Base-by-base conservation (phyloP, 2,797 vertebrate genomes). In the Carapus acus region DNA sequence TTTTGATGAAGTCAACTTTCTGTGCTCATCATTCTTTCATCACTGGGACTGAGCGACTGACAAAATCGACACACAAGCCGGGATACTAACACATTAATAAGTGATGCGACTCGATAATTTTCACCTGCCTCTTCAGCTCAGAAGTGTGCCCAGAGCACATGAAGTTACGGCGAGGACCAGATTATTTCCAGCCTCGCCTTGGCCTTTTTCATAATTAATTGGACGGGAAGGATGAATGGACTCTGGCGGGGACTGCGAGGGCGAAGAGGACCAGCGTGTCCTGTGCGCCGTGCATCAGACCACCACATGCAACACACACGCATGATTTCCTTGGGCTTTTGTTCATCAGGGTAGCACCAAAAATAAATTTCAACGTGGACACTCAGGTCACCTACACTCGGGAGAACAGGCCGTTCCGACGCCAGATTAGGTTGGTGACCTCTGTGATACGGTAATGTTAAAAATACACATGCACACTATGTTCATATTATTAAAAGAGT, bases 201-300 rank as follows among this genome's bases (percentile, higher is more conserved):
- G 36, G 54, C 54, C 47, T 63, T 27, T 27, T 4, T 9, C 24
- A 27, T 27, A 65, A 36, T 54, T 73, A 74, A 78, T 80, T 68
- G 70, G 66, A 70, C 47, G 43, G 38, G 22, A 48, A 42, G 17
- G 23, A 38, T 55, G 58, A 64, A 63, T 61, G 43, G 62, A 49
- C 57, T 47, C 23, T 45, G 14, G 52, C 62, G 65, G 43, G 51
- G 52, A 49, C 42, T 40, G 60, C 54, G 54, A 70, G 46, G 58
- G 57, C 39, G 14, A 42, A 44, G 65, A 68, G 40, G 23, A 3
- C 31, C 31, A 33, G 12, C 4, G 50, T 58, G 56, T 11, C 9
- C 13, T 64, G 50, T 48, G 22, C 29, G 20, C 7, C 27, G 27
- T 22, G 12, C 15, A 37, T 7, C 3, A 2, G n/a, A 58, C 34